Evolutionary conservation across 2,888 invertebrate species (phyloP), one percentile per base, ranked within the genome.

Genomic region (Cerastis rubricosa): DNA sequence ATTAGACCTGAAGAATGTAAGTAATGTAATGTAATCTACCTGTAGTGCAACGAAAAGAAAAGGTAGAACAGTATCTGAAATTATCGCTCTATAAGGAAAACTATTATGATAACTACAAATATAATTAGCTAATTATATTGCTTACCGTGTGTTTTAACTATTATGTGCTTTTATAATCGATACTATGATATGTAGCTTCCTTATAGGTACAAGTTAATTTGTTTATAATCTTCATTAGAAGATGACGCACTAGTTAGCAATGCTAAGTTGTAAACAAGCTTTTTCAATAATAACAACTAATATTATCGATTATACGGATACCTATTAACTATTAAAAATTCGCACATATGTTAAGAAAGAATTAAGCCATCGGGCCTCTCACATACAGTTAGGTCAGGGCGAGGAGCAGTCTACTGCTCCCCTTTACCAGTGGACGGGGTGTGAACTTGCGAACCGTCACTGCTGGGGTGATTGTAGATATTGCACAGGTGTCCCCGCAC

Each of bases 261-360:
- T 59, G 19, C 51, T 40, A 81, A 45, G 22, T 65, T 65, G 51
- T 65, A 72, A 71, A 80, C 77, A 78, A 78, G 63, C 2, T 43
- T 54, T 51, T 72, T 17, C 12, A 47, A 40, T 64, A 57, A 47
- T 29, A 47, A 47, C n/a, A 40, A 25, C 17, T 3, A 57, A 47
- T 59, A 43, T 29, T 59, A 3, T 3, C 17, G 17, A 59, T 59
- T n/a, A 54, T 54, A 59, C 14, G 57, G 25, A 57, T 25, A n/a
- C n/a, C n/a, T n/a, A 25, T 57, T 2, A 73, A 19, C 12, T 35
- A 45, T n/a, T 12, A 19, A 59, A 47, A 25, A 22, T 7, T 22
- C 25, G 22, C 7, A 45, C 19, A n/a, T 29, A 22, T n/a, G n/a
- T 6, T 19, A 6, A n/a, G 8, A 17, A 6, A n/a, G 8, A 17